Base-by-base conservation (phyloP, 2,797 vertebrate species). In the Parauchenoglanis ngamensis region DNA sequence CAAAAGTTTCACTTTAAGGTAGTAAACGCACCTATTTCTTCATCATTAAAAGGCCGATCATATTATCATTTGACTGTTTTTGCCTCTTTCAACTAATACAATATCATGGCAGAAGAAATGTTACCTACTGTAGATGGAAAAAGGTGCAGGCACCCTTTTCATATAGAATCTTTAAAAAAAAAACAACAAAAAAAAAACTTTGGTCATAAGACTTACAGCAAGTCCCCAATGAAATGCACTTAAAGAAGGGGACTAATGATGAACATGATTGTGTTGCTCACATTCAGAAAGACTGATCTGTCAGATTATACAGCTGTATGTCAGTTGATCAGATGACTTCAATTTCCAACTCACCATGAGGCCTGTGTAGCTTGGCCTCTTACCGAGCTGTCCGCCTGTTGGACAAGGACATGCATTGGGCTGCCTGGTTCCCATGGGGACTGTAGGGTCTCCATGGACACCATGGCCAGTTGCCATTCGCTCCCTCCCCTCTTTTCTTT, bases 341-440 rank as follows among this genome's bases (percentile, higher is more conserved):
- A 17, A 21, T 82, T 83, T 89, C 59, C 52, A 77, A 57, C 75
- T 68, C 76, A 40, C 86, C 73, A 65, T 17, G 52, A 86, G 80
- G 75, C 67, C n/a, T 54, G 6, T 81, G 73, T 15, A 35, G 44
- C 84, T 85, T n/a, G 49, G 85, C 40, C 78, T 68, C 84, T 88
- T 67, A 75, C 77, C 35, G 46, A 82, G 59, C 40, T 75, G 82
- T 89, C 86, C 70, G 15, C 86, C 80, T 56, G 77, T 78, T 86
- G 73, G 86, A 61, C 31, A 61, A 87, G 87, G 78, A 83, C 77
- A 84, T 83, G 77, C 78, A 78, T 87, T 52, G n/a, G 85, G 80
- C 89, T 90, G 59, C 83, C 83, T 89, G n/a, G 91, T 91, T 88
- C 90, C 90, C 89, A 92, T 89, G 87, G 92, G 90, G 88, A 92